These are phyloP conservation scores for Gymnocheta viridis DNA, from an alignment of 2,888 invertebrate genomes.

Conservation along the genomic window DNA sequence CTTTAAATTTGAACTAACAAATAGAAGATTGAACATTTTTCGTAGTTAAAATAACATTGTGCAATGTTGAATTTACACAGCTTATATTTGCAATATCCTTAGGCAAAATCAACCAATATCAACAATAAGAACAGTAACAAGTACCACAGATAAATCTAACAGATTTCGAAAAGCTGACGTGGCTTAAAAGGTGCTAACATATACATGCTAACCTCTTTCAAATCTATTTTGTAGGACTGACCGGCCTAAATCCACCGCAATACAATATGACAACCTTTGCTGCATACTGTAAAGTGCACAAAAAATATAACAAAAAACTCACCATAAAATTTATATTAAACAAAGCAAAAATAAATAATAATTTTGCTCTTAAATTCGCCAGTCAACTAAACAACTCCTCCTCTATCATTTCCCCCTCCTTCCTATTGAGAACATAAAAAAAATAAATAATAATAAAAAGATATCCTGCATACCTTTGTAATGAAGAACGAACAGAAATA, in stretches of 20 bases:
- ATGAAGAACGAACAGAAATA: conserved; percentile 40
- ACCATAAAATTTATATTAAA: not conserved
- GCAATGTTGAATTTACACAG: no score
- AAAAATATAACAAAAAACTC: not conserved
- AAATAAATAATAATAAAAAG: not conserved
- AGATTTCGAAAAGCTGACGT: no score
- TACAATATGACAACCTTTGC: not conserved
- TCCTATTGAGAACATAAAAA: not conserved
- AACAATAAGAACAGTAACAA: no score
- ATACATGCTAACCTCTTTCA: no score
- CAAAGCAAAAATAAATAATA: conserved; percentile 51
- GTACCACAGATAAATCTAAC: no score
- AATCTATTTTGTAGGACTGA: not conserved
- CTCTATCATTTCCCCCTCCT: not conserved
- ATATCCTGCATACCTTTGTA: conserved; percentile 34
- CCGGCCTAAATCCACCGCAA: not conserved
- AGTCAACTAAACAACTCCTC: not conserved
- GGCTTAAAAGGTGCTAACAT: no score
- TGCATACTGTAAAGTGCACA: not conserved
- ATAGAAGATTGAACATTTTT: no score
- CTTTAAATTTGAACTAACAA: no score
- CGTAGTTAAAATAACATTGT: no score
- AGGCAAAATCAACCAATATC: no score
- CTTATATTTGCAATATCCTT: no score
- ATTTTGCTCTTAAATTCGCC: conserved; percentile 21